A percentile compares a stretch with the other conserved stretches of the same genome.
phyloP scores from a whole-genome alignment of 2,888 invertebrate species.

The Lasioglossum malachurum region DNA sequence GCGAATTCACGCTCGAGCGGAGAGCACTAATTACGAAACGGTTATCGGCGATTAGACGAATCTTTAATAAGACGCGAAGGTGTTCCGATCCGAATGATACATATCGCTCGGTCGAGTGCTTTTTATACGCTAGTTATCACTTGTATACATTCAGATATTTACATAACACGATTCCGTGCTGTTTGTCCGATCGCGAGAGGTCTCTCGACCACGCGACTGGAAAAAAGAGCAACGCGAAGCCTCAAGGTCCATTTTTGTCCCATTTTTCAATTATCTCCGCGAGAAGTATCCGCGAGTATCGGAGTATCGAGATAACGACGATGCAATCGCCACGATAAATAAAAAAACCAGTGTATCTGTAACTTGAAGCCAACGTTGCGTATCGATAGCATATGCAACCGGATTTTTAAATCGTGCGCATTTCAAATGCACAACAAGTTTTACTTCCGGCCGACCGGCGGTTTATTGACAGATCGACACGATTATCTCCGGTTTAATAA shows the following conservation, averaged over 20 bases:
- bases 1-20: not conserved
- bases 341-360: slow-evolving; percentile 12
- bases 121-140: not conserved
- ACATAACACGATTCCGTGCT: slow-evolving; percentile 24
- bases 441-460: not conserved
- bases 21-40: not conserved
- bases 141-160: slow-evolving; percentile 12
- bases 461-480: not conserved
- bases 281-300: not conserved
- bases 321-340: slow-evolving; percentile 22
- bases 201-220: too few relatives aligned
- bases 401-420: not conserved
- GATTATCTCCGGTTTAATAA: not conserved
- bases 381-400: not conserved
- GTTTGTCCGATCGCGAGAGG: not conserved
- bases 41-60: slow-evolving; percentile 24
- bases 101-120: not conserved
- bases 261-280: not conserved
- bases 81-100: slow-evolving; percentile 2
- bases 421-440: not conserved
- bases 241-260: not conserved
- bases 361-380: not conserved
- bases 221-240: not conserved
- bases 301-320: slow-evolving; percentile 11
- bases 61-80: not conserved